Evolutionary conservation across 2,797 vertebrate species (phyloP).

Genomic region (Periparus ater): DNA sequence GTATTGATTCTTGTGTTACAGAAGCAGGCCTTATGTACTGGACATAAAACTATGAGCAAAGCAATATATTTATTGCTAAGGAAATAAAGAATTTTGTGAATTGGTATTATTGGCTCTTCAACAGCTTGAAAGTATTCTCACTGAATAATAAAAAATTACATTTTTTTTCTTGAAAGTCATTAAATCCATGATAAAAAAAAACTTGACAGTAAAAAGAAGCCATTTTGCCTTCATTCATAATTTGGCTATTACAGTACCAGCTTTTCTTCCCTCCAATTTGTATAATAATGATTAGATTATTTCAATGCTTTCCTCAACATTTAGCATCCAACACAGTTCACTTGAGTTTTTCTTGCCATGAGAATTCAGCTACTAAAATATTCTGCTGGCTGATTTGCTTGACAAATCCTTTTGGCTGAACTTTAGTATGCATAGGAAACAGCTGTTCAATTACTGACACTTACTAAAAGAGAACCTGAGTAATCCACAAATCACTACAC

Average conservation of each 20-base stretch:
- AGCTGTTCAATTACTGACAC: neutral
- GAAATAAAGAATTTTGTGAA: neutral
- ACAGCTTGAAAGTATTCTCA: neutral
- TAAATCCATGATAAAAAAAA: neutral
- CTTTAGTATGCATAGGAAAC: neutral
- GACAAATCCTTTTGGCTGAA: slow-evolving; percentile 21
- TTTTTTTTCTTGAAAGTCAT: neutral
- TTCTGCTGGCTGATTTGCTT: neutral
- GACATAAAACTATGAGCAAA: neutral
- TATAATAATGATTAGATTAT: neutral
- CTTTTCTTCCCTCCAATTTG: neutral
- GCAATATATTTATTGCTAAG: neutral
- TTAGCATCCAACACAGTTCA: neutral
- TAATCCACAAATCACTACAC: neutral
- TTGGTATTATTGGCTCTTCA: neutral
- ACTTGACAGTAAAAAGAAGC: neutral
- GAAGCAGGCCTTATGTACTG: neutral
- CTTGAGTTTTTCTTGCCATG: neutral
- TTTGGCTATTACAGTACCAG: neutral
- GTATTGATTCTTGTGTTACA: neutral
- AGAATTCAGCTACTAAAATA: slow-evolving; percentile 1
- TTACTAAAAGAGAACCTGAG: neutral
- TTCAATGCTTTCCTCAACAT: neutral
- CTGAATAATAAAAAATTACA: neutral
- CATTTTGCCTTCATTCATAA: neutral